Evolutionary conservation across 2,888 invertebrate genomes (phyloP).

Genomic region (Athrips mouffetella): DNA sequence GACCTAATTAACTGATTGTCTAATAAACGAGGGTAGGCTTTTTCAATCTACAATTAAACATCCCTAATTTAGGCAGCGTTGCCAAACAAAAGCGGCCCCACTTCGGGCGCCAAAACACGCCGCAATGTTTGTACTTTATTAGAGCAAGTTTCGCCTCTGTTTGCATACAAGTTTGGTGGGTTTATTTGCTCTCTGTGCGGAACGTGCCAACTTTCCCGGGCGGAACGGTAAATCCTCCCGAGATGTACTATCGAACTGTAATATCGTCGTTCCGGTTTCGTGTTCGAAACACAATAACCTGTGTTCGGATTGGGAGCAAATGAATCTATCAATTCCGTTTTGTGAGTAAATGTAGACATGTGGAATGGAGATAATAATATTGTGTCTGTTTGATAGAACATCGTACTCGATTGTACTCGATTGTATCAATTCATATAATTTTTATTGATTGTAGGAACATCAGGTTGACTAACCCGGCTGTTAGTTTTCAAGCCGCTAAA

Average conservation of each 20-base stretch:
- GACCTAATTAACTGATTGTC: constrained; percentile 3
- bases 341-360: too few relatives aligned
- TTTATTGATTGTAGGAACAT: too few relatives aligned
- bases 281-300: constrained; percentile 41
- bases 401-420: too few relatives aligned
- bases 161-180: constrained; percentile 54
- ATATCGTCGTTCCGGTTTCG: constrained; percentile 18
- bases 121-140: constrained; percentile 71
- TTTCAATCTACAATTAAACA: constrained; percentile 8
- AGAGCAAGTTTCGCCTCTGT: constrained; percentile 59
- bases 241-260: constrained; percentile 27
- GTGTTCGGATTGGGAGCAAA: background rate
- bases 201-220: constrained; percentile 37
- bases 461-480: too few relatives aligned
- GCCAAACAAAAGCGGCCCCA: constrained; percentile 18
- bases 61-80: constrained; percentile 12
- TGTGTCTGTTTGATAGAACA: too few relatives aligned
- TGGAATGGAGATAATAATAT: too few relatives aligned
- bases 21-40: background rate
- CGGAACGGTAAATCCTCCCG: constrained; percentile 32
- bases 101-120: constrained; percentile 40
- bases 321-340: too few relatives aligned
- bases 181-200: constrained; percentile 47
- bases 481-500: too few relatives aligned
- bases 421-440: too few relatives aligned